Base-by-base conservation (phyloP, 2,113 vertebrate species). In the Sturnus vulgaris region DNA sequence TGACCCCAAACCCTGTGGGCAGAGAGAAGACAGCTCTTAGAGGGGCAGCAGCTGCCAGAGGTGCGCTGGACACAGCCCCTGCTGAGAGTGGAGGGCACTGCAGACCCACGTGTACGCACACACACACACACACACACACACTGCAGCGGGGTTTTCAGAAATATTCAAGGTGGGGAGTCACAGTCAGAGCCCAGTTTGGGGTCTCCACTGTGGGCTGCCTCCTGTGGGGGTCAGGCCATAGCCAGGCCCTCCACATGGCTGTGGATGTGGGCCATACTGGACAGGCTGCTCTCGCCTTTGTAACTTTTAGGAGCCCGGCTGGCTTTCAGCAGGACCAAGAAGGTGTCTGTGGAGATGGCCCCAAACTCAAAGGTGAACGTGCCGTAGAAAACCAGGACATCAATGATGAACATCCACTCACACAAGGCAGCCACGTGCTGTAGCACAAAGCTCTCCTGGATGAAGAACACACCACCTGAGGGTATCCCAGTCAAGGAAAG, bases 351-450 rank as follows among this genome's bases (percentile, higher is more conserved):
- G 21, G 98, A 98, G 92, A 99, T 97, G 88, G 96, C 97, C 35
- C 96, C 97, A 15, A 99, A 99, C 96, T 99, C 99, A 31, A 98
- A 98, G 55, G 98, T 98, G 72, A 99, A 99, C 1, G 99, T 99
- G 83, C 99, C 98, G 0, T 98, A 99, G 97, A 99, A 99, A 64
- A 99, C 94, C 94, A 99, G 98, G 95, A 99, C 98, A 69, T 98
- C 97, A 6, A 98, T 98, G 92, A 98, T 99, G 96, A 99, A 99
- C 82, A 98, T 63, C 99, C 99, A 99, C 93, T 99, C 98, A 1
- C 98, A 99, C 50, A 99, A 98, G 88, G 99, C 98, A 0, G 99
- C 98, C 75, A 98, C 93, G 0, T 99, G 99, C 96, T 99, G 99
- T 88, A 99, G 97, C 73, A 97, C 95, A 0, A 98, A 98, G 92